A percentile compares a stretch with the other conserved stretches of the same genome.
Conservation (phyloP, 2,113 vertebrate genomes). For the Cinclus mexicanus region DNA sequence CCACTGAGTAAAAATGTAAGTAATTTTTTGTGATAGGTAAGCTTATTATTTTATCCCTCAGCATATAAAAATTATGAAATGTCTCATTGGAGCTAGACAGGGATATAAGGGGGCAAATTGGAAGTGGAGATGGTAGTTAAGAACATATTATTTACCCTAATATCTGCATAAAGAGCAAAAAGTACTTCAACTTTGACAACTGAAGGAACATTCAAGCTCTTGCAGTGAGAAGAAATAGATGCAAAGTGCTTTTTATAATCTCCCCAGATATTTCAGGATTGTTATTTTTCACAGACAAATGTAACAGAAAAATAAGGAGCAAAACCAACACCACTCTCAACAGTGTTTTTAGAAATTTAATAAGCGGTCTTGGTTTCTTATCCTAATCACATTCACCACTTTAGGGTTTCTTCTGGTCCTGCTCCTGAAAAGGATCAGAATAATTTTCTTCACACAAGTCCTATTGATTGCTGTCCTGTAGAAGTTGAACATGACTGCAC, state of each 20-base stretch:
- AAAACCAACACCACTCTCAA: not conserved
- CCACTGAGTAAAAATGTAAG: not conserved
- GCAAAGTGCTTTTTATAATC: not conserved
- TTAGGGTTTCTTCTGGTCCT: not conserved
- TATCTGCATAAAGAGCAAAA: not conserved
- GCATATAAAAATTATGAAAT: not conserved
- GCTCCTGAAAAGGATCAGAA: not conserved
- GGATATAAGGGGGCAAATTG: not conserved
- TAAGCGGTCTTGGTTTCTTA: not conserved
- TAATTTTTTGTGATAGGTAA: not conserved
- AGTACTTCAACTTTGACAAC: not conserved
- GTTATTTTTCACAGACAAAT: not conserved
- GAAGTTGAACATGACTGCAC: fast-evolving
- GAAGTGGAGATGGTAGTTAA: not conserved
- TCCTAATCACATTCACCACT: not conserved
- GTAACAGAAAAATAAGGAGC: not conserved
- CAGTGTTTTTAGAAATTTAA: not conserved
- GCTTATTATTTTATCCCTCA: not conserved
- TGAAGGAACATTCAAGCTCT: not conserved
- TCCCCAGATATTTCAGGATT: not conserved
- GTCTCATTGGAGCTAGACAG: not conserved
- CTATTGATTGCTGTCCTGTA: not conserved
- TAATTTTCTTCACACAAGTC: not conserved
- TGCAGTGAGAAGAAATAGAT: not conserved
- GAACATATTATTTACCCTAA: not conserved